Evolutionary conservation across 2,113 vertebrate genomes (phyloP).

Genomic region (Tenebrosternarchus preto): DNA sequence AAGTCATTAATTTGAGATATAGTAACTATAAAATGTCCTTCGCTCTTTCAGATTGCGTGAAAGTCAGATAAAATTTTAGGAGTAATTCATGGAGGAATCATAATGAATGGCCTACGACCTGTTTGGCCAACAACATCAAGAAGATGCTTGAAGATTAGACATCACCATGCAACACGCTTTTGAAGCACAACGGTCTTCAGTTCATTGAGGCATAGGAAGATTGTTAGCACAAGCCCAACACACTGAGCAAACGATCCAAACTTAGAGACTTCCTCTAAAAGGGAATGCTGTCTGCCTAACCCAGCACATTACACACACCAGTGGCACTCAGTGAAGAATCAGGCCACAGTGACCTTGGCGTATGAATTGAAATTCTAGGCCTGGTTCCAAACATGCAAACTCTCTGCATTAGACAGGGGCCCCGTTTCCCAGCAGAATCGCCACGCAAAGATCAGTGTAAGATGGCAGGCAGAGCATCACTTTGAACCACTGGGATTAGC

Average conservation of each 20-base stretch:
- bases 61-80: too few relatives aligned
- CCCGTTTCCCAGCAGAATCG: neutral
- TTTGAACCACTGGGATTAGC: constrained; percentile 38
- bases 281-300: neutral
- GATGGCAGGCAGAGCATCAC: constrained; percentile 22
- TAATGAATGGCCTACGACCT: too few relatives aligned
- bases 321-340: constrained; percentile 11
- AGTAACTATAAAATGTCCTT: too few relatives aligned
- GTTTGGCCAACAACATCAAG: too few relatives aligned
- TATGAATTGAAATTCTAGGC: constrained; percentile 28
- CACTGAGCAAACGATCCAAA: neutral
- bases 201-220: neutral
- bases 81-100: too few relatives aligned
- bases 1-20: too few relatives aligned
- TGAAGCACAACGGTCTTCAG: neutral
- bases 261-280: neutral
- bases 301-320: constrained; percentile 22
- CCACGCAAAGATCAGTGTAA: constrained; percentile 23
- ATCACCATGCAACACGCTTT: neutral
- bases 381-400: constrained; percentile 1
- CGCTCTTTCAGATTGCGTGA: too few relatives aligned
- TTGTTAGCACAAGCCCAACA: neutral
- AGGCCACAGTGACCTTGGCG: constrained; percentile 38
- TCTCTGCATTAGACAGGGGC: neutral
- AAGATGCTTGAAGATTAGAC: neutral